Base-by-base conservation (phyloP, 1,140 invertebrate species). In the Eurosta solidaginis region DNA sequence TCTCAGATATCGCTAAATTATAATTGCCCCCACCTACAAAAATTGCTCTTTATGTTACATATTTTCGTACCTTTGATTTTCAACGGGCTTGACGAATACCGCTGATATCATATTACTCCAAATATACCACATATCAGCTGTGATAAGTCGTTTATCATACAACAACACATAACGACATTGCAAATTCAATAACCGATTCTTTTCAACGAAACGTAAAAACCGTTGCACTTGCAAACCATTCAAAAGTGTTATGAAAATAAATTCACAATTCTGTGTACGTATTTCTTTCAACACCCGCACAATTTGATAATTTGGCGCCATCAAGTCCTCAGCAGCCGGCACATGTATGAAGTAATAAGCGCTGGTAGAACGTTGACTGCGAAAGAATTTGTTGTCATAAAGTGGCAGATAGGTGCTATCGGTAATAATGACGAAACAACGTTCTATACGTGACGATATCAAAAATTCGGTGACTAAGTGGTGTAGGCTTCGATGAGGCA, bases 71-170 rank as follows among this genome's bases (percentile, higher is more conserved):
- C 75, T 36, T 76, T 77, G 22, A 3, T 50, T 44, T 87, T 40
- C 81, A 68, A 17, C 52, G 0, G 78, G 76, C 36, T 77, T 80
- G 0, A 95, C 88, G 77, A 95, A 95, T n/a, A 95, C 83, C 0
- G 93, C 91, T 81, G 94, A 93, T 2, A 94, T 90, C 27, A 94
- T 92, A 79, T 92, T 90, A 50, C 92, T 94, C 94, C 94, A 95
- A 9, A 96, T 81, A 81, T 94, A 93, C 81, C 92, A 90, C 78
- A 93, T 88, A n/a, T 92, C 89, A 68, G 90, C 87, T 22, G 88
- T 85, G 77, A 95, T 92, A 0, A 96, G 85, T 42, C 92, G 88
- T 47, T 89, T 84, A 83, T 95, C 93, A 79, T 94, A 89, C 0
- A 94, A 85, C 36, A 94, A 84, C 40, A 95, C 87, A 80, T 92